Conservation (phyloP, 2,113 vertebrate genomes). For the Podiceps cristatus region DNA sequence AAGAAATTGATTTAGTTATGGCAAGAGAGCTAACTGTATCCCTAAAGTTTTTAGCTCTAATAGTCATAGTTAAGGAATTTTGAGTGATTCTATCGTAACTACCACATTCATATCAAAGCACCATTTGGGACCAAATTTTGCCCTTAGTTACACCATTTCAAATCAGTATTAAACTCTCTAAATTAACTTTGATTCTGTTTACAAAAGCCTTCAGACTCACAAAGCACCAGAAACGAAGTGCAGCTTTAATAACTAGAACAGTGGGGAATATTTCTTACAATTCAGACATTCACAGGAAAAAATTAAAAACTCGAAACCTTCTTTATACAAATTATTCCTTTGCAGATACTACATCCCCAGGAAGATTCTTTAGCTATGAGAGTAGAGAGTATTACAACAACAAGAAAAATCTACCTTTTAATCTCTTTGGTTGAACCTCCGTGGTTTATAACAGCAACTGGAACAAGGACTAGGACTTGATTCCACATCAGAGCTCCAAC, state of each 20-base stretch:
- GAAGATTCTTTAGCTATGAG: not conserved
- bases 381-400: not conserved
- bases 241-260: not conserved
- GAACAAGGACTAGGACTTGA: not conserved
- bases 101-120: not conserved
- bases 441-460: not conserved
- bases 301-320: not conserved
- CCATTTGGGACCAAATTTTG: not conserved
- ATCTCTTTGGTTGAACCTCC: not conserved
- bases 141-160: not conserved
- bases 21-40: not conserved
- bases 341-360: not conserved
- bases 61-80: not conserved
- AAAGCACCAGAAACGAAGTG: not conserved
- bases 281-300: not conserved
- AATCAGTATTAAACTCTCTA: not conserved
- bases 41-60: not conserved
- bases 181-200: not conserved
- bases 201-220: not conserved
- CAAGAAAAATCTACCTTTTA: not conserved
- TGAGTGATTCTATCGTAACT: not conserved
- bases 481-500: not conserved
- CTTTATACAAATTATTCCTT: not conserved
- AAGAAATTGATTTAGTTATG: conserved; percentile 26
- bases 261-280: not conserved